Base-by-base conservation (phyloP, 2,888 invertebrate genomes). In the Microctonus aethiopoides region DNA sequence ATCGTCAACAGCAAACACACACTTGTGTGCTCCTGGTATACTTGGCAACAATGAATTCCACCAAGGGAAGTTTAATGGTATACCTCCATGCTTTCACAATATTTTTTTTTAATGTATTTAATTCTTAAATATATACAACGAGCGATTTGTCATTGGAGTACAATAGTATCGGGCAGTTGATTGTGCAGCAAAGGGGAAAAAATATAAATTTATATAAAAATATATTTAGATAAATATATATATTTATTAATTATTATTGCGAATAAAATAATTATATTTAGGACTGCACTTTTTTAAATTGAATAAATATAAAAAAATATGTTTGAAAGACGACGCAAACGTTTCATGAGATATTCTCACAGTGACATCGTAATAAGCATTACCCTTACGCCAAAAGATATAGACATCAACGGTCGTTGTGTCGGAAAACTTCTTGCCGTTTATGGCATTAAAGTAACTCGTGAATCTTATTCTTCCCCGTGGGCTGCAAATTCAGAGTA, bases 391-490 rank as follows among this genome's bases (percentile, higher is more conserved):
- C 72, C 74, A 75, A 74, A 76, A 74, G 73, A 72, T 72, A 74
- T 72, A 77, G 54, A 54, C 51, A 64, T 46, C 59, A 61, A 74
- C 78, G 80, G 79, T 81, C 80, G 79, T 81, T 81, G 80, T 78
- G 32, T 77, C 76, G 70, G 59, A 62, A 80, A 84, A 84, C 77
- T 84, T 83, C 77, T 76, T 76, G 75, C 78, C 79, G 81, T 79
- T 83, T 78, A 78, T 79, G 79, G 81, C 80, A 73, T 82, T 82
- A 83, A 82, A 80, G 80, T 81, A 81, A 82, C 81, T 81, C 81
- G 83, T 83, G 83, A 84, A 84, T 84, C 81, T 83, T 79, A 80
- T 82, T 82, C 81, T 82, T 82, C 77, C 67, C 76, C 72, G 71
- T 73, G 52, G 66, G 67, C 61, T 29, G 36, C 63, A 68, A 13